Evolutionary conservation across 2,797 vertebrate genomes (phyloP).

Genomic region (Pseudochirops corinnae): DNA sequence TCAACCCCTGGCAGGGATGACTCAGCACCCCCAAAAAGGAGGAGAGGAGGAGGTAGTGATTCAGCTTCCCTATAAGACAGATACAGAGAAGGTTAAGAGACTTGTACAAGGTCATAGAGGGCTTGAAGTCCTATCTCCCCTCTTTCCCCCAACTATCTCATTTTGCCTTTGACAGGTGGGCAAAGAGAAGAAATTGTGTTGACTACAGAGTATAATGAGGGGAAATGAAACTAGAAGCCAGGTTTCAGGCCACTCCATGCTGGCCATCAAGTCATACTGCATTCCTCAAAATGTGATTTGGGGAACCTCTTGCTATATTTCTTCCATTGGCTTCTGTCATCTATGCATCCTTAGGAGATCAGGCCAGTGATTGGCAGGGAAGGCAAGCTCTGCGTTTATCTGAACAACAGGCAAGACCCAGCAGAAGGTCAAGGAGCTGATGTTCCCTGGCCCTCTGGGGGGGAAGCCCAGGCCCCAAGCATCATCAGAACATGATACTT

Average conservation of each 20-base stretch:
- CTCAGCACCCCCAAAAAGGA: background rate
- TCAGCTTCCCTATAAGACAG: background rate
- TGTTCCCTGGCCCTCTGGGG: background rate
- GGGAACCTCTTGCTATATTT: background rate
- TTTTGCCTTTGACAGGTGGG: background rate
- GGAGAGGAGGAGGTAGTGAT: background rate
- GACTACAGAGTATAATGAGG: background rate
- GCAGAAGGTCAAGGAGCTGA: background rate
- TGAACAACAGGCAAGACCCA: background rate
- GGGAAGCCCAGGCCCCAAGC: background rate
- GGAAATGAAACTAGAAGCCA: background rate
- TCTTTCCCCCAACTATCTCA: background rate
- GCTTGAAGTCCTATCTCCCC: background rate
- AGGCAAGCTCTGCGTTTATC: background rate
- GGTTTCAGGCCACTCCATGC: background rate
- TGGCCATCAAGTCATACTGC: background rate
- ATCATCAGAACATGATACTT: background rate
- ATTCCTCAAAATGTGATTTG: background rate
- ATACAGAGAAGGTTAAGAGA: background rate
- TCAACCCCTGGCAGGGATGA: background rate
- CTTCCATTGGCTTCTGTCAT: background rate
- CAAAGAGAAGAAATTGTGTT: background rate
- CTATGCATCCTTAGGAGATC: background rate
- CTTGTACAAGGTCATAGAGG: background rate
- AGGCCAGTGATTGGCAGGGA: background rate